Evolutionary conservation across 53 echinoderm and acorn worm species (phyloP).

Genomic region (Holothuria leucospilota): DNA sequence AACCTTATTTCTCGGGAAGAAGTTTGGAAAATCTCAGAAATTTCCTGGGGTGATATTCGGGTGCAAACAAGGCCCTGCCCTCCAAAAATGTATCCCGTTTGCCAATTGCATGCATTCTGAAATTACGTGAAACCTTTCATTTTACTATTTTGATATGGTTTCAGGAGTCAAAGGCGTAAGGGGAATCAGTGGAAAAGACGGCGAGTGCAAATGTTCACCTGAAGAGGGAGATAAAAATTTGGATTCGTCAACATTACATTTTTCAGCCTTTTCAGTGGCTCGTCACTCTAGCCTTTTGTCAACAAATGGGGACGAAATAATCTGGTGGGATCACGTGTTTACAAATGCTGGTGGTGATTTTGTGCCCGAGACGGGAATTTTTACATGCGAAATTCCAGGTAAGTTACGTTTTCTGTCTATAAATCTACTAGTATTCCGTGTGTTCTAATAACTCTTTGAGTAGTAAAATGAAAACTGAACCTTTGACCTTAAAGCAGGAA

Average conservation of each 20-base stretch:
- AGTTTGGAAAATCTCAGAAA: too few relatives aligned
- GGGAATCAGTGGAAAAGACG: conserved; percentile 1
- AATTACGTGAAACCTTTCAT: too few relatives aligned
- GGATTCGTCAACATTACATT: background rate
- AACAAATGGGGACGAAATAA: conserved; percentile 28
- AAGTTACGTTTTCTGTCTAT: background rate
- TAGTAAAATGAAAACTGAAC: too few relatives aligned
- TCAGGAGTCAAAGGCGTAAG: background rate
- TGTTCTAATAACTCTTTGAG: too few relatives aligned
- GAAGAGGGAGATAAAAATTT: background rate
- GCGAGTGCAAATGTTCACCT: conserved; percentile 29
- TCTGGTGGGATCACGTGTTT: conserved; percentile 51
- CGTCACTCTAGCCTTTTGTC: conserved; percentile 21
- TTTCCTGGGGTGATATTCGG: too few relatives aligned
- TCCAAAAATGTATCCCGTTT: too few relatives aligned
- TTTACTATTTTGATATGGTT: background rate
- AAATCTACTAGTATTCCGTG: too few relatives aligned
- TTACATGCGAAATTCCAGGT: conserved; percentile 39
- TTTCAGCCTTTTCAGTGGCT: conserved; percentile 41
- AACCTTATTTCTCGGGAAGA: too few relatives aligned
- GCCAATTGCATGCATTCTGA: too few relatives aligned
- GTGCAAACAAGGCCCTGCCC: too few relatives aligned
- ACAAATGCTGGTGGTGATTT: conserved; percentile 20
- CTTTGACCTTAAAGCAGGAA: too few relatives aligned
- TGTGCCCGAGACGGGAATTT: conserved; percentile 15